These are phyloP conservation scores for Cryptops parisi DNA, from an alignment of 2,888 invertebrate species.

Conservation along the genomic window DNA sequence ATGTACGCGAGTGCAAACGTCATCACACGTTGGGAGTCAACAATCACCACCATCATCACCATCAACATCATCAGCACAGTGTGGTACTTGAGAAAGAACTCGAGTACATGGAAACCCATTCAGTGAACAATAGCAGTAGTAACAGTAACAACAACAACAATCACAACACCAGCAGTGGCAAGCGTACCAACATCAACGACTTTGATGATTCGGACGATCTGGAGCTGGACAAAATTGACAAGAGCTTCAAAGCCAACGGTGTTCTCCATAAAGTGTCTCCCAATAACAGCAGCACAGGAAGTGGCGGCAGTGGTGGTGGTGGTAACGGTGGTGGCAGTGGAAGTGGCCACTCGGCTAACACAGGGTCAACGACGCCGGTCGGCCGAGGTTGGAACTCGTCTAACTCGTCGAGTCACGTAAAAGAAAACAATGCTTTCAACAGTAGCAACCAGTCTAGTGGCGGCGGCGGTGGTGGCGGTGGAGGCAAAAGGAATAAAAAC, in stretches of 20 bases:
- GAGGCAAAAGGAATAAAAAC: conserved; percentile 33
- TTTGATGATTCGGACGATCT: conserved; percentile 35
- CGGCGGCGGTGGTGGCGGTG: too few relatives aligned
- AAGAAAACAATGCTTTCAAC: conserved; percentile 5
- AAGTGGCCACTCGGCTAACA: conserved; percentile 15
- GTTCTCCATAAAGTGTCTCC: conserved; percentile 5
- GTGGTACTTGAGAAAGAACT: conserved; percentile 30
- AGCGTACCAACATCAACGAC: conserved; percentile 33
- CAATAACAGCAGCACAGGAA: not conserved
- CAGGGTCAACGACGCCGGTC: not conserved
- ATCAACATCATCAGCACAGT: not conserved
- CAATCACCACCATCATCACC: conserved; percentile 19
- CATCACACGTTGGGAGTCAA: conserved; percentile 16
- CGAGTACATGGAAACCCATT: conserved; percentile 35
- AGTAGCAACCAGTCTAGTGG: too few relatives aligned
- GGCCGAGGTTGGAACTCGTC: conserved; percentile 1
- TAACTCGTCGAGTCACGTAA: conserved; percentile 12
- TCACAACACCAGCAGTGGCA: conserved; percentile 14
- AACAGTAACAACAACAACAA: conserved; percentile 1
- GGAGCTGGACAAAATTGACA: conserved; percentile 37
- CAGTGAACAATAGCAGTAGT: not conserved
- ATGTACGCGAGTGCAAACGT: conserved; percentile 18
- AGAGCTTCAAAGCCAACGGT: conserved; percentile 29
- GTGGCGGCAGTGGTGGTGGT: not conserved
- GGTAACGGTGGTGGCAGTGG: conserved; percentile 18